Base-by-base conservation (phyloP, 2,113 vertebrate genomes). In the Sapajus apella region DNA sequence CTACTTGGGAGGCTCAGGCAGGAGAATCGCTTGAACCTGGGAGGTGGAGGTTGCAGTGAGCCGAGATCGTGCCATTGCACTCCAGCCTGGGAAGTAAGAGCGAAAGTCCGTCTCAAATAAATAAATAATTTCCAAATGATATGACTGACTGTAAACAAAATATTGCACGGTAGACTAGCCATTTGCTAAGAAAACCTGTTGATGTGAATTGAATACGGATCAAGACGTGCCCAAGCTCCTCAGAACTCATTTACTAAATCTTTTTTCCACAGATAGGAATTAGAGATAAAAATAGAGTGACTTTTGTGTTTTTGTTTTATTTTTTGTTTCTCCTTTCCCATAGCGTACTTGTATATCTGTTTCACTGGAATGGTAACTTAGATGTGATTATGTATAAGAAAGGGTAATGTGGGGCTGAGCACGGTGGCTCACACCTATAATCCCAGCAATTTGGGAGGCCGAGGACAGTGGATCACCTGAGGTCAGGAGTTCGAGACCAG, bases 131-230 rank as follows among this genome's bases (percentile, higher is more conserved):
- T 96, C 93, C 89, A 97, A 97, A 98, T 84, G 72, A 87, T 96
- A n/a, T 83, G 84, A 50, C 92, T 93, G 30, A 40, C 23, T 87
- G 13, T 84, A 96, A 97, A 97, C 94, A 43, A 83, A 97, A 97
- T 81, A 80, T 86, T 91, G 56, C 96, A 70, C 89, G 79, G 96
- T 93, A 97, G 95, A 94, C 92, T 92, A 30, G 58, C 80, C 83
- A 90, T 96, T 64, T 97, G 84, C 98, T 96, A 97, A 97, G 95
- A 97, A 98, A 98, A 96, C 96, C 95, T 98, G 83, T 97, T 98
- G 97, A 97, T 97, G 98, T 97, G 96, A 98, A 95, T 94, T 95
- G 97, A 96, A 97, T 97, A 81, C 85, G 93, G 75, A 97, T 98
- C 97, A 98, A 97, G 93, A 96, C 75, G 89, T 98, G 81, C 95